Conservation (phyloP, 2,797 vertebrate genomes). For the Ctenopoma kingsleyae region DNA sequence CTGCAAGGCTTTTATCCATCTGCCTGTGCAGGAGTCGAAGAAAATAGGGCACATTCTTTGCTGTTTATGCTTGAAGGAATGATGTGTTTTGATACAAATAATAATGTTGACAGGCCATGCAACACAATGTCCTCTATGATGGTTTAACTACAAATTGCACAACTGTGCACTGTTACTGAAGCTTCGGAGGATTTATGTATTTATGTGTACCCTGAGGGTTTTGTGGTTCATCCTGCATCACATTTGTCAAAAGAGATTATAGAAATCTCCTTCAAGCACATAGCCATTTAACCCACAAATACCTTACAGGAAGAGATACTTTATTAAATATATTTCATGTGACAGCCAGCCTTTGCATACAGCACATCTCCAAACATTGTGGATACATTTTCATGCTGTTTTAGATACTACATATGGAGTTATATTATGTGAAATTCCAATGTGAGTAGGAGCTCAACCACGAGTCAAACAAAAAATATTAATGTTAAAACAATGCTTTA, state of each 20-base stretch:
- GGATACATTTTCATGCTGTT: background rate
- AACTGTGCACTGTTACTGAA: background rate
- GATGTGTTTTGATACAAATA: slow-evolving; percentile 5
- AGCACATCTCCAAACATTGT: background rate
- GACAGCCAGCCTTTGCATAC: slow-evolving; percentile 5
- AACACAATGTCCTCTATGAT: slow-evolving; percentile 2
- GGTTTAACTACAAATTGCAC: slow-evolving; percentile 14
- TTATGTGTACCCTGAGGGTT: background rate
- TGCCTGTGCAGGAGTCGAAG: background rate
- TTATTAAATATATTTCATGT: slow-evolving; percentile 13
- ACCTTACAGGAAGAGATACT: slow-evolving; percentile 6
- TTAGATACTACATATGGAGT: background rate
- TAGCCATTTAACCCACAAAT: slow-evolving; percentile 35
- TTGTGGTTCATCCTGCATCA: slow-evolving; percentile 30
- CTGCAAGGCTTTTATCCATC: slow-evolving; percentile 12
- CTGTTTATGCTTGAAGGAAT: slow-evolving; percentile 11
- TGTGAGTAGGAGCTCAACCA: background rate
- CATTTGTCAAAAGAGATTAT: slow-evolving; percentile 36
- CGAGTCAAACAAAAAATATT: background rate
- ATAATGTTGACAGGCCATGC: slow-evolving; percentile 25
- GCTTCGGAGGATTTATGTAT: slow-evolving; percentile 29
- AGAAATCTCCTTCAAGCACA: slow-evolving; percentile 24
- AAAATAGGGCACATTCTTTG: background rate
- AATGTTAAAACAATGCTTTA: background rate
- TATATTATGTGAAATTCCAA: background rate